phyloP scores from a whole-genome alignment of 2,113 vertebrate species.

The Lichenostomus cassidix region DNA sequence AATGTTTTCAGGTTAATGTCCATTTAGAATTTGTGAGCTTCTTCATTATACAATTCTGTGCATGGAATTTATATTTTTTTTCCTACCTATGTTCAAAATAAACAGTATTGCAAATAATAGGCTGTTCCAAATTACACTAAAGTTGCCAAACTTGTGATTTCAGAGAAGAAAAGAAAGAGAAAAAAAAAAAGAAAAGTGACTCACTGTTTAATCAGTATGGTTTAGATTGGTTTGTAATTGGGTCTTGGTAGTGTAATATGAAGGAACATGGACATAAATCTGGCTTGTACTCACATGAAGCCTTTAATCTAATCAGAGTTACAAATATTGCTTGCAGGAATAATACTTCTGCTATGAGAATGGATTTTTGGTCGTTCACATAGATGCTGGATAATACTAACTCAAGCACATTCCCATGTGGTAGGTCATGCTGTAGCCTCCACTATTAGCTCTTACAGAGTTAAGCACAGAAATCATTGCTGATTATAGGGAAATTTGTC shows the following conservation, averaged over 20 bases:
- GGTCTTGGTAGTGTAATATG: not conserved
- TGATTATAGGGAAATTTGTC: not conserved
- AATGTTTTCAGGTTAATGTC: not conserved
- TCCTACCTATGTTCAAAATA: not conserved
- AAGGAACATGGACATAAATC: not conserved
- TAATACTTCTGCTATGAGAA: not conserved
- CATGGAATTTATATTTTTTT: not conserved
- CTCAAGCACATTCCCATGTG: not conserved
- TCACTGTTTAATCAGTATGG: not conserved
- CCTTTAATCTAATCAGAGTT: not conserved
- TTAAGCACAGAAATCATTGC: not conserved
- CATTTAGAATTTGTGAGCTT: not conserved
- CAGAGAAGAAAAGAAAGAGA: not conserved
- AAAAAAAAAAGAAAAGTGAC: not conserved
- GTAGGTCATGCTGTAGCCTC: not conserved
- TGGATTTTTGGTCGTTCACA: not conserved
- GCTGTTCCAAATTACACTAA: not conserved
- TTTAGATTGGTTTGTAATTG: not conserved
- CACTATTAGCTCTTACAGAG: not conserved
- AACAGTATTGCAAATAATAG: not conserved
- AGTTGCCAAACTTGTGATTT: not conserved
- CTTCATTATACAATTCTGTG: not conserved
- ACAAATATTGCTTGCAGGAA: not conserved
- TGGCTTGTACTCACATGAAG: not conserved
- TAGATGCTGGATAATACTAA: not conserved